Evolutionary conservation across 2,113 vertebrate genomes (phyloP).

Genomic region (Bambusicola thoracicus): DNA sequence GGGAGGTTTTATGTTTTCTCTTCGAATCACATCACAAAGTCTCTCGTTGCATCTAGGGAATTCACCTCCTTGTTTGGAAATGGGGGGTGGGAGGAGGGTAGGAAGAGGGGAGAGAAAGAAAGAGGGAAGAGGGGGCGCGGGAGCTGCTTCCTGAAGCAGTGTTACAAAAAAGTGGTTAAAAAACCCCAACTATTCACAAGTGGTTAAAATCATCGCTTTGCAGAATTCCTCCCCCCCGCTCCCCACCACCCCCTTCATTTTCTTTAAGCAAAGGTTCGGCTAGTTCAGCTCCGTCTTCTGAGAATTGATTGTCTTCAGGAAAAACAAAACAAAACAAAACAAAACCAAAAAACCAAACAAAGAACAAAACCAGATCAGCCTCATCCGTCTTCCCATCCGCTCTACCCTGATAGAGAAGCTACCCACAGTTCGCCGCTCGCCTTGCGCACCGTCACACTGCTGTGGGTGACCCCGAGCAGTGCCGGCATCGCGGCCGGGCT

Average conservation of each 20-base stretch:
- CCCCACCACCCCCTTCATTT: background rate
- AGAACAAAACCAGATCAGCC: background rate
- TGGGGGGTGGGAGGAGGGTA: background rate
- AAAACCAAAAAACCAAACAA: background rate
- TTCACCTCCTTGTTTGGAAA: conserved; percentile 70
- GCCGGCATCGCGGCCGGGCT: background rate
- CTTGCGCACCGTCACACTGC: no score
- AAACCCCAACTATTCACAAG: conserved; percentile 73
- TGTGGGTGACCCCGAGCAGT: background rate
- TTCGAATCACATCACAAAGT: conserved; percentile 40
- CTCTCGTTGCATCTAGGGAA: conserved; percentile 54
- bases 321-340: background rate
- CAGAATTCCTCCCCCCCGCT: conserved; percentile 8
- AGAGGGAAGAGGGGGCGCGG: conserved; percentile 22
- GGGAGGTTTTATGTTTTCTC: conserved; percentile 47
- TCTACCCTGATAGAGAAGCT: conserved; percentile 68
- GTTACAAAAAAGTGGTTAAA: conserved; percentile 79
- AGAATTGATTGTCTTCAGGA: conserved; percentile 75
- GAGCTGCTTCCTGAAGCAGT: conserved; percentile 74
- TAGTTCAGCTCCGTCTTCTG: conserved; percentile 60
- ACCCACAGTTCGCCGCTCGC: conserved; percentile 57
- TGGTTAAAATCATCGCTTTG: conserved; percentile 71
- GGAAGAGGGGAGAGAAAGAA: conserved; percentile 57
- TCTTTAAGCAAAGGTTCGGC: conserved; percentile 61
- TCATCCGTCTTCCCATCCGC: conserved; percentile 51